Evolutionary conservation across 2,888 invertebrate genomes (phyloP).

Genomic region (Thecocarcelia acutangulata): DNA sequence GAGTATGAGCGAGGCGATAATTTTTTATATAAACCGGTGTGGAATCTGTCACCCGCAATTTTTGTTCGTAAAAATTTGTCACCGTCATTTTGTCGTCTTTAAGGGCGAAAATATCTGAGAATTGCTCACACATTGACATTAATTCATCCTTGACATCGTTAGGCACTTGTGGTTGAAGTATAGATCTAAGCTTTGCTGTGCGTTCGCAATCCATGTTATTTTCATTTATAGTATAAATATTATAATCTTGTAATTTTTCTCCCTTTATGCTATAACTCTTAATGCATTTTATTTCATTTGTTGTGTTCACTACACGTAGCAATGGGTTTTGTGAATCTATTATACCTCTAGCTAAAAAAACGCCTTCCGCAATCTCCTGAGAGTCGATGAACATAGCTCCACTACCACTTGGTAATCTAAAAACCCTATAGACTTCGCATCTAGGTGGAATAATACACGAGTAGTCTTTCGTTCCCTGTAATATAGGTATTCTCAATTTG

Average conservation of each 20-base stretch:
- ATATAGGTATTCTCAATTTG: not conserved
- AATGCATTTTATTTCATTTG: not conserved
- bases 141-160: not conserved
- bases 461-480: not conserved
- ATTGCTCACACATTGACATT: not conserved
- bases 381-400: too few species aligned
- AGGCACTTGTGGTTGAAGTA: not conserved
- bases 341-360: not conserved
- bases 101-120: conserved; percentile 1
- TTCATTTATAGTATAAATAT: not conserved
- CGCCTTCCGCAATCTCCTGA: not conserved
- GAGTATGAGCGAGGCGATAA: not conserved
- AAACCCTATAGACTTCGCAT: conserved; percentile 12
- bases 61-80: conserved; percentile 33
- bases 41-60: conserved; percentile 1
- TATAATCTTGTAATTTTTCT: not conserved
- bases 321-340: not conserved
- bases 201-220: not conserved
- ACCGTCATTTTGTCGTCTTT: conserved; percentile 16
- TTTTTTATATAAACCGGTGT: conserved; percentile 9
- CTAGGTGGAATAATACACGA: not conserved
- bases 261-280: not conserved
- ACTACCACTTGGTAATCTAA: not conserved
- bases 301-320: not conserved
- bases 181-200: not conserved